phyloP scores from a whole-genome alignment of 1,140 invertebrate genomes.

The Hylaeus anthracinus region DNA sequence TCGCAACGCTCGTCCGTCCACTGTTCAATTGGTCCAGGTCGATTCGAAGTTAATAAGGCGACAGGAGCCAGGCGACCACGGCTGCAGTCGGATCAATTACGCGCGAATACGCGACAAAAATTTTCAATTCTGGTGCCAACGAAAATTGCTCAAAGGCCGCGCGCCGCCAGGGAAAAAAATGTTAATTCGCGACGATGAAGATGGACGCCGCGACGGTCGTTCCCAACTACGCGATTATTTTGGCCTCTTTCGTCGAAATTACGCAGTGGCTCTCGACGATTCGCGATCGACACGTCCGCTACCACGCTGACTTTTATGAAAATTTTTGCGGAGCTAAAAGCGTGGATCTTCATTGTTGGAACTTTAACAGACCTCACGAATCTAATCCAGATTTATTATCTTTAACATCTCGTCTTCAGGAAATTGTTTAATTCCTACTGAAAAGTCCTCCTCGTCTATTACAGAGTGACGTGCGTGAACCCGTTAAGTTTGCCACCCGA shows the following conservation, averaged over 20 bases:
- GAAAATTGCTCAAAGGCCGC: slow-evolving; percentile 25
- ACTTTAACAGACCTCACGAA: no score
- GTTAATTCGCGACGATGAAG: slow-evolving; percentile 41
- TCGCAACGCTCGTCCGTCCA: neutral
- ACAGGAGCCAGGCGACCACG: slow-evolving; percentile 16
- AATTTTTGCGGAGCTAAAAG: no score
- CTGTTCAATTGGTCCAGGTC: neutral
- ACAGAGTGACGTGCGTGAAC: no score
- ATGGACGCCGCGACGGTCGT: slow-evolving; percentile 15
- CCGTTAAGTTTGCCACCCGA: neutral
- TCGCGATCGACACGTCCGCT: neutral
- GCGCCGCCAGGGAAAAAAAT: slow-evolving; percentile 17
- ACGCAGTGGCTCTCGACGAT: slow-evolving; percentile 9
- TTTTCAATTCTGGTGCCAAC: slow-evolving; percentile 25
- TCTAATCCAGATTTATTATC: no score
- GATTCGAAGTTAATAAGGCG: neutral
- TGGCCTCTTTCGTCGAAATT: slow-evolving; percentile 2
- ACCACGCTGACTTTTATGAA: no score
- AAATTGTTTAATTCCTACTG: no score
- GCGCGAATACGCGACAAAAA: slow-evolving; percentile 33
- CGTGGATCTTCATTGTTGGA: no score
- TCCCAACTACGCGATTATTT: slow-evolving; percentile 3
- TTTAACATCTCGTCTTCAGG: no score
- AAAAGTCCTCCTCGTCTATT: no score
- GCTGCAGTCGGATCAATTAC: slow-evolving; percentile 10